phyloP scores from a whole-genome alignment of 2,797 vertebrate genomes.

The Pseudochromis fuscus region DNA sequence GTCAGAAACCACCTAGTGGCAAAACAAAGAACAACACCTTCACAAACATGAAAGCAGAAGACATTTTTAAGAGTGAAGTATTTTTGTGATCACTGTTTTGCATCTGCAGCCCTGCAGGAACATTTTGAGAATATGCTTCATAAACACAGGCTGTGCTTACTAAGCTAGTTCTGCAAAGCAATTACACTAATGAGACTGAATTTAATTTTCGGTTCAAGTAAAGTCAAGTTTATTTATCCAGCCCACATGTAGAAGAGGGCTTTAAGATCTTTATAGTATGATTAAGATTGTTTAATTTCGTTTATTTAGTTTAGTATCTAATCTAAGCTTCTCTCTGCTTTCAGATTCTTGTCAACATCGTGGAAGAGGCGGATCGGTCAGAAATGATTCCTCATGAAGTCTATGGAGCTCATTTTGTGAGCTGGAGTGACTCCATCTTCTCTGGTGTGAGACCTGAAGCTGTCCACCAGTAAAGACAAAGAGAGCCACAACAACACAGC shows the following conservation, averaged over 20 bases:
- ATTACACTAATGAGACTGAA: constrained; percentile 22
- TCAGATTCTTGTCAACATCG: constrained; percentile 87
- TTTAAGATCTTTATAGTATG: neutral
- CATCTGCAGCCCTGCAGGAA: constrained; percentile 39
- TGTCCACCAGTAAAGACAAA: constrained; percentile 85
- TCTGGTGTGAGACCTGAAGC: constrained; percentile 87
- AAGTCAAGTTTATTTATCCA: constrained; percentile 21
- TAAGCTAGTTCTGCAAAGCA: constrained; percentile 17
- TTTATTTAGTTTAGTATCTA: constrained; percentile 21
- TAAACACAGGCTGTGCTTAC: constrained; percentile 23
- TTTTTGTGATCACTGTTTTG: constrained; percentile 40
- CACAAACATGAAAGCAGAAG: constrained; percentile 19
- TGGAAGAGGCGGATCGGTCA: constrained; percentile 80
- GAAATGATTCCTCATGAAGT: constrained; percentile 99
- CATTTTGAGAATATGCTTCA: constrained; percentile 27
- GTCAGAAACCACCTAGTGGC: constrained; percentile 64
- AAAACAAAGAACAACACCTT: constrained; percentile 39
- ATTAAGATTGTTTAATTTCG: neutral
- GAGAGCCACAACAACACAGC: constrained; percentile 33
- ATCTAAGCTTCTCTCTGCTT: constrained; percentile 50
- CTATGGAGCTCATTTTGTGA: constrained; percentile 89
- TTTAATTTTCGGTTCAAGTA: constrained; percentile 16
- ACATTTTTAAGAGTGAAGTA: constrained; percentile 23
- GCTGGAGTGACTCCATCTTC: constrained; percentile 89
- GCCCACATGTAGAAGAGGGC: neutral